Evolutionary conservation across 1,140 invertebrate species (phyloP).

Genomic region (Teleogryllus occipitalis): DNA sequence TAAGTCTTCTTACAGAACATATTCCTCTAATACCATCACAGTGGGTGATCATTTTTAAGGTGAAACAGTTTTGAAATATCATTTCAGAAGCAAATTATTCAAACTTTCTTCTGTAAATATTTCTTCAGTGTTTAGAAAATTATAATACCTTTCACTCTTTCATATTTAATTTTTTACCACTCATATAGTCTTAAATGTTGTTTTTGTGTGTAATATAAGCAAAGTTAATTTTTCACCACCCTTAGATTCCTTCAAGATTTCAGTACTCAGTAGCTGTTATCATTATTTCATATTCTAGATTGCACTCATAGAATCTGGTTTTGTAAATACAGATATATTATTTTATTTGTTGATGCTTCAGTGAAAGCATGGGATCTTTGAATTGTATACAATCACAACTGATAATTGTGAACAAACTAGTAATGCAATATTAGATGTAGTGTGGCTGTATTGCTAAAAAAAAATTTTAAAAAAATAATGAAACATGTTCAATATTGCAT

Average conservation of each 20-base stretch:
- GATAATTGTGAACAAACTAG: too few species aligned
- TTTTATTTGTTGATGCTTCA: not conserved
- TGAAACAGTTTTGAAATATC: not conserved
- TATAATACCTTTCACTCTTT: not conserved
- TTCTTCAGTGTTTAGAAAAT: not conserved
- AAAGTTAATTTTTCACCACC: not conserved
- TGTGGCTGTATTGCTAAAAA: too few species aligned
- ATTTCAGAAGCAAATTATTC: not conserved
- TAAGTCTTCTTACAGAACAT: not conserved
- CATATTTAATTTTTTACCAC: not conserved
- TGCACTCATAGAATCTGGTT: not conserved
- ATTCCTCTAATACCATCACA: not conserved
- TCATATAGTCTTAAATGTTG: not conserved
- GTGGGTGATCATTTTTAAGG: not conserved
- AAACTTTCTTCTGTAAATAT: not conserved
- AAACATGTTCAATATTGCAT: too few species aligned
- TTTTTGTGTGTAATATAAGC: slow-evolving; percentile 5
- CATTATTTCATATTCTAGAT: not conserved
- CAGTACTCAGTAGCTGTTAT: not conserved
- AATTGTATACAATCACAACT: not conserved
- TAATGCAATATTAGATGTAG: too few species aligned
- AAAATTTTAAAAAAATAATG: too few species aligned
- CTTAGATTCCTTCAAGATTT: not conserved
- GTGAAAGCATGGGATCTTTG: not conserved
- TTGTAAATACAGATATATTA: not conserved